Conservation (phyloP, 2,113 vertebrate species). For the Castor canadensis region DNA sequence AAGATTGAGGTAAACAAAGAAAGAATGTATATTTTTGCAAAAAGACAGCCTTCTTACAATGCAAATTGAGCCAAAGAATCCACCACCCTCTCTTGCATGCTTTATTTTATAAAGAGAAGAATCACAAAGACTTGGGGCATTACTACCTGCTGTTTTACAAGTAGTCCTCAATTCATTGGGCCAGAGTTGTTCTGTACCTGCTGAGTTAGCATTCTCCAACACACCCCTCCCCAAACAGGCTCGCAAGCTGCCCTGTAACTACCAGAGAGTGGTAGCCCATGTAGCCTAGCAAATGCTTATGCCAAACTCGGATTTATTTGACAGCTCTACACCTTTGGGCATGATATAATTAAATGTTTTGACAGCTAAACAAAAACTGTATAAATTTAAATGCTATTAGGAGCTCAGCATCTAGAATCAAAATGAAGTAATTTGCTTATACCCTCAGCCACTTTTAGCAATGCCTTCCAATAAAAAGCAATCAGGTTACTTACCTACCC, state of each 20-base stretch:
- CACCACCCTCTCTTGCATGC: background rate
- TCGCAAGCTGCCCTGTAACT: constrained; percentile 78
- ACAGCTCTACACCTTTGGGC: constrained; percentile 91
- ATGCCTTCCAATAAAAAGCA: constrained; percentile 65
- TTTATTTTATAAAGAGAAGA: constrained; percentile 76
- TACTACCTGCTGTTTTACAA: constrained; percentile 88
- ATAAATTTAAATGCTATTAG: constrained; percentile 88
- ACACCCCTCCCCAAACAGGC: constrained; percentile 73
- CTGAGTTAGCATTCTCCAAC: constrained; percentile 81
- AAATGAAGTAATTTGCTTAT: constrained; percentile 77
- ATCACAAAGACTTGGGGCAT: constrained; percentile 79
- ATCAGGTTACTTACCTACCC: constrained; percentile 52
- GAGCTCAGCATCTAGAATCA: constrained; percentile 83
- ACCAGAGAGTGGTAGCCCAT: constrained; percentile 83
- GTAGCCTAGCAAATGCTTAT: constrained; percentile 87
- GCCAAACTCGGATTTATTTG: constrained; percentile 90
- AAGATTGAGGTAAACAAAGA: background rate
- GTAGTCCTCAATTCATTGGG: constrained; percentile 83
- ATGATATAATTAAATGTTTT: constrained; percentile 92
- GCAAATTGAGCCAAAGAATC: constrained; percentile 47
- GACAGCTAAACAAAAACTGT: constrained; percentile 90
- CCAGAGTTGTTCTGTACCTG: constrained; percentile 83
- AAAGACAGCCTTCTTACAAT: constrained; percentile 30
- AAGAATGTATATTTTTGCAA: background rate
- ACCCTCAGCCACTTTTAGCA: constrained; percentile 71